A percentile compares a stretch with the other conserved stretches of the same genome.
Conservation (phyloP, 1,140 invertebrate species). For the Stratiolaelaps scimitus region DNA sequence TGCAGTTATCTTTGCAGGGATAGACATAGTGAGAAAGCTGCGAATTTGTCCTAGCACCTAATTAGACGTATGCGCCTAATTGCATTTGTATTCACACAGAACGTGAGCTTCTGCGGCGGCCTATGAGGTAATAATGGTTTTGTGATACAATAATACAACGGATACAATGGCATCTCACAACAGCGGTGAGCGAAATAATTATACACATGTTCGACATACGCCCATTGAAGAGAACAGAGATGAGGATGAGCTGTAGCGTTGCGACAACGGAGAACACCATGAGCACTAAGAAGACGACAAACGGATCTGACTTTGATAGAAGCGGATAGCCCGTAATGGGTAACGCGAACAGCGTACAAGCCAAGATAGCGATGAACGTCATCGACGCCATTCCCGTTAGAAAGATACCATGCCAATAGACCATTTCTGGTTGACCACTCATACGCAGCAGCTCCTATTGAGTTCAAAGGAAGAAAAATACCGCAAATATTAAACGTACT, state of each 20-base stretch:
- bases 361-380: neutral
- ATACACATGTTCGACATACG: neutral
- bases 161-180: too few species aligned
- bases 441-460: constrained; percentile 10
- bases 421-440: constrained; percentile 9
- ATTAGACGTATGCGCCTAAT: too few species aligned
- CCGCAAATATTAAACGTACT: too few species aligned
- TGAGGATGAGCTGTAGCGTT: neutral
- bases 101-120: too few species aligned
- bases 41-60: too few species aligned
- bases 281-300: neutral
- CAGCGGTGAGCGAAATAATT: too few species aligned
- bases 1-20: too few species aligned
- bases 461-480: neutral
- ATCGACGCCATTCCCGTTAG: neutral
- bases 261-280: neutral
- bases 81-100: too few species aligned
- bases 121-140: constrained; percentile 32
- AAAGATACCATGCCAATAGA: constrained; percentile 19
- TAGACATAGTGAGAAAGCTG: too few species aligned
- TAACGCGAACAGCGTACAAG: neutral
- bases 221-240: constrained; percentile 16
- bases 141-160: too few species aligned
- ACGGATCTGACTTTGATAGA: constrained; percentile 4
- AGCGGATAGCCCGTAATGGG: constrained; percentile 12